Evolutionary conservation across 1,140 invertebrate genomes (phyloP), one percentile per base, ranked within the genome.

Genomic region (Batillaria attramentaria): DNA sequence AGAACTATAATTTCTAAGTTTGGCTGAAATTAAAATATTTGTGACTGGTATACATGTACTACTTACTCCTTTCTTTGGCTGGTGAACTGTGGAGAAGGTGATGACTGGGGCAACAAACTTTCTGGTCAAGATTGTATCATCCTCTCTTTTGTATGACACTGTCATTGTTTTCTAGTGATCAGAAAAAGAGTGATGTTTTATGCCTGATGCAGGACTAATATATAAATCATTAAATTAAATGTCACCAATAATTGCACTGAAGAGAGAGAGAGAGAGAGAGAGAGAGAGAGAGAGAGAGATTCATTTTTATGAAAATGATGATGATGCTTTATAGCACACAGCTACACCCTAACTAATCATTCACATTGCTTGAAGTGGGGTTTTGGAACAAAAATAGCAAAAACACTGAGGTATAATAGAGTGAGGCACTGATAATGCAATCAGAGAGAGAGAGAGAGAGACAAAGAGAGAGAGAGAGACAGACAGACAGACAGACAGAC

Each of bases 81-180:
- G 78, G 72, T 87, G 86, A 28, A 87, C 78, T 18, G 80, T 80
- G 20, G 81, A 83, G 62, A 81, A 87, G 50, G 82, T 81, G 42
- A 83, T 66, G n/a, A 76, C 74, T 20, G 86, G 82, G 28, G 85
- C 82, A 42, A 84, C 78, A 86, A 87, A 87, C 62, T 82, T 84
- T 72, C 83, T 84, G n/a, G 80, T 81, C 0, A 84, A 43, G 3
- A 62, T 73, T 43, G 16, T 37, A 16, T 60, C n/a, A 16, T 60
- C n/a, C 31, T 84, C 82, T 72, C 76, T 78, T 75, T 50, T 81
- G 62, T 86, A 86, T 2, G 60, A 57, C 31, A 85, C 79, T 62
- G 84, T 79, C 37, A 86, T 70, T 16, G 83, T 83, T 54, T 81
- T 84, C 85, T 87, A 75, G 20, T 76, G 78, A 79, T 60, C 72